Evolutionary conservation across 2,113 vertebrate species (phyloP), one percentile per base, ranked within the genome.

Genomic region (Anarhynchus alexandrinus): DNA sequence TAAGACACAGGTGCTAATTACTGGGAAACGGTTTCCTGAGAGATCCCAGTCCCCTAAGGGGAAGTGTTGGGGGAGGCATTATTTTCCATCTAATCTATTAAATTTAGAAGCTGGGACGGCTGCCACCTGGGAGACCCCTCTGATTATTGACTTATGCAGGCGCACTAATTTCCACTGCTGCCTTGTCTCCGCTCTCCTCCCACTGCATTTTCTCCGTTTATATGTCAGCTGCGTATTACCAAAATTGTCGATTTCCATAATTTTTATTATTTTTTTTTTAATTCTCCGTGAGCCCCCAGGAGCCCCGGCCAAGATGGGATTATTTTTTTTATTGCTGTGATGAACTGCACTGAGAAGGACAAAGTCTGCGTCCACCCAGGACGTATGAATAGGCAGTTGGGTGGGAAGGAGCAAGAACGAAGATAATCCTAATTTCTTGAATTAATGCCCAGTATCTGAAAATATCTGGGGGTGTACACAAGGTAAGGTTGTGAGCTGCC

Each of bases 81-180:
- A 77, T 67, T 94, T 91, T 91, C 88, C 88, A 85, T 85, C 88
- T 78, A 7, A 88, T 95, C 74, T 85, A 25, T 36, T 85, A 72
- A 72, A 82, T 94, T 72, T 72, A 72, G 84, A 82, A 88, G 47
- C 49, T 40, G 5, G 69, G 69, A 34, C 6, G 76, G 59, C 65
- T 82, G 86, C 93, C 90, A 52, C 71, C 90, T 82, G 65, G 88
- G 84, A 88, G 74, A 77, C 80, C 92, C 71, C 88, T 47, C 36
- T 51, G 91, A 83, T 73, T 73, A 38, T 42, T 82, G 72, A 52
- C 71, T 82, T 86, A 32, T 1, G 71, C 58, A 57, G 54, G 42
- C 64, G 25, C 67, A 9, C 67, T 64, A 8, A 80, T 80, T 77
- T 57, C 84, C 52, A 66, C 34, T 3, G 22, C 58, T 57, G 2